Conservation (phyloP, 1,140 invertebrate genomes). For the Pseudomyrmex gracilis region DNA sequence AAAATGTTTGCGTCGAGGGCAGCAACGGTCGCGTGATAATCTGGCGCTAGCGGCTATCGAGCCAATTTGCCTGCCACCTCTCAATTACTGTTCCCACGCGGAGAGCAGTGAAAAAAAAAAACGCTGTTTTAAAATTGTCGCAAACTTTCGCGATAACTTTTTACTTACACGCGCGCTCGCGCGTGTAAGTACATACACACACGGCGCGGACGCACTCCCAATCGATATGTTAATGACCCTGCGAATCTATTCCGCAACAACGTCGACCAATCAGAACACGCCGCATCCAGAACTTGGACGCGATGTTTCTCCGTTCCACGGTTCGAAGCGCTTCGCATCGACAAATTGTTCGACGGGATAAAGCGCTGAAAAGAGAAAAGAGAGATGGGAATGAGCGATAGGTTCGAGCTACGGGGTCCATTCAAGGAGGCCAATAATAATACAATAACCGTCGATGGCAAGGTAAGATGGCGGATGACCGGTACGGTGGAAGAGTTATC, state of each 20-base stretch:
- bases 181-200: too few species aligned
- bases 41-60: constrained; percentile 63
- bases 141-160: constrained; percentile 55
- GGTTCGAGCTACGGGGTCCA: constrained; percentile 13
- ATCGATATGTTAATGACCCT: constrained; percentile 45
- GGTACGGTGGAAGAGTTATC: not conserved
- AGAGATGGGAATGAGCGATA: not conserved
- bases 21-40: constrained; percentile 62
- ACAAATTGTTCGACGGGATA: constrained; percentile 28
- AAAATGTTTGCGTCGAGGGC: constrained; percentile 57
- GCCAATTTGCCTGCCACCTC: constrained; percentile 60
- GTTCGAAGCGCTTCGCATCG: not conserved
- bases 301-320: not conserved
- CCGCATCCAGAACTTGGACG: not conserved
- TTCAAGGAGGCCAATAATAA: constrained; percentile 59
- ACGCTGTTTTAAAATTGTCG: constrained; percentile 52
- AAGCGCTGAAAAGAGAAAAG: constrained; percentile 21
- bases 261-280: not conserved
- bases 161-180: not conserved
- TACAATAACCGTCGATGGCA: constrained; percentile 50
- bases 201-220: not conserved
- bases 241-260: constrained; percentile 1
- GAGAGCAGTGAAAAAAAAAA: constrained; percentile 58
- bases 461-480: constrained; percentile 19
- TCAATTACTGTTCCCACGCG: constrained; percentile 33